phyloP scores from a whole-genome alignment of 2,113 vertebrate species.

The Jacana jacana region DNA sequence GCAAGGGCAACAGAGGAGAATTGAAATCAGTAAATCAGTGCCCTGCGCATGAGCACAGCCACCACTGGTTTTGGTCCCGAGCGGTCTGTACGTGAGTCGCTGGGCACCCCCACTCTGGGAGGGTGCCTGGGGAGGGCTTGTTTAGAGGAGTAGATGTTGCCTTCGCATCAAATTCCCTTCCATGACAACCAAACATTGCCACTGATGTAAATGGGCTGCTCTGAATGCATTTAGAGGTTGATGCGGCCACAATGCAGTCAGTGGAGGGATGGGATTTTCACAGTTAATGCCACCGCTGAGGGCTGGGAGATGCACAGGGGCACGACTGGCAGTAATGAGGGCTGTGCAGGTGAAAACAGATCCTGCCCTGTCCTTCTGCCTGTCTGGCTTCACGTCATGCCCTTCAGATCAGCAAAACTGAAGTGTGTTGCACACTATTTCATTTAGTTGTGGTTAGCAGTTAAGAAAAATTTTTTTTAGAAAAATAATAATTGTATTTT shows the following conservation, averaged over 20 bases:
- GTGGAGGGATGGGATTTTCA: not conserved
- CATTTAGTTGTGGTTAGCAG: not conserved
- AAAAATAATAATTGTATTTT: not conserved
- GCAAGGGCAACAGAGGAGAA: not conserved
- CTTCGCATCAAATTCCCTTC: not conserved
- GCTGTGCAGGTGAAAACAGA: not conserved
- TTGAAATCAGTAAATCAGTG: not conserved
- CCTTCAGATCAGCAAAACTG: not conserved
- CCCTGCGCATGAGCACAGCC: not conserved
- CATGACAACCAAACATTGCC: not conserved
- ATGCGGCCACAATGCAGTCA: not conserved
- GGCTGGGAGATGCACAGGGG: not conserved
- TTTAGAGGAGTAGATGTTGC: not conserved
- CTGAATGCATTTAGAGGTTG: not conserved
- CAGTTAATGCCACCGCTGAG: not conserved
- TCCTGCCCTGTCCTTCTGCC: not conserved
- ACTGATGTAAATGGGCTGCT: not conserved
- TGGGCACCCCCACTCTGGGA: not conserved
- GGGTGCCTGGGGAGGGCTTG: fast-evolving
- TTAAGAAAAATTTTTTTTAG: not conserved
- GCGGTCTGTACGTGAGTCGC: fast-evolving
- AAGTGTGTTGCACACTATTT: not conserved
- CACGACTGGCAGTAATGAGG: not conserved
- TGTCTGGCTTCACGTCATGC: not conserved
- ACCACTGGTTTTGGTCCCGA: not conserved